phyloP scores from a whole-genome alignment of 2,113 vertebrate species.

The Xenotilapia longispinis region DNA sequence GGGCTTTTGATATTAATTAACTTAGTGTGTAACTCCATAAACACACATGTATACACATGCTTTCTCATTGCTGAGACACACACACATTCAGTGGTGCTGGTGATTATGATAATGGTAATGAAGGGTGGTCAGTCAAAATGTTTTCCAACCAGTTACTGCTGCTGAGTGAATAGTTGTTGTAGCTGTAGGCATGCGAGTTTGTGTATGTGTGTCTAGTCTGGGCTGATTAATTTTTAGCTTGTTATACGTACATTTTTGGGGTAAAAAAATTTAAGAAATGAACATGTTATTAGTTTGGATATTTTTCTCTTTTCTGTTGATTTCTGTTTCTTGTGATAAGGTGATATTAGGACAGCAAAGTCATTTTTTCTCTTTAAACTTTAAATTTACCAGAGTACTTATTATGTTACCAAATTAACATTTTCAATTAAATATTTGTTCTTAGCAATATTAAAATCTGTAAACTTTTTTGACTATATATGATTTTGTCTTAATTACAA shows the following conservation, averaged over 20 bases:
- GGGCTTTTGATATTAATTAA: conserved; percentile 78
- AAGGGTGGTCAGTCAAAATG: conserved; percentile 61
- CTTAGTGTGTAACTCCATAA: conserved; percentile 48
- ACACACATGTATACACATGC: conserved; percentile 40
- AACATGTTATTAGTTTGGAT: background rate
- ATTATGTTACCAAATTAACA: background rate
- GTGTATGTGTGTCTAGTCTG: background rate
- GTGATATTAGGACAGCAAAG: background rate
- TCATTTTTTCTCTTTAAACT: background rate
- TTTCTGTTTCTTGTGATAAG: background rate
- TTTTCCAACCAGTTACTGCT: conserved; percentile 52
- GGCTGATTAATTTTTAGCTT: conserved; percentile 19
- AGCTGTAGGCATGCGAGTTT: background rate
- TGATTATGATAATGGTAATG: conserved; percentile 69
- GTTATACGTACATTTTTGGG: background rate
- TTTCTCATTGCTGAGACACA: background rate
- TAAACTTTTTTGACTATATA: background rate
- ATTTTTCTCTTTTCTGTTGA: background rate
- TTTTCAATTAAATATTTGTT: background rate
- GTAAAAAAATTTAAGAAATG: background rate
- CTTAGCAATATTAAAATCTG: background rate
- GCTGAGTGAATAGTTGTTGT: conserved; percentile 37
- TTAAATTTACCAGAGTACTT: background rate
- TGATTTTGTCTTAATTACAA: background rate
- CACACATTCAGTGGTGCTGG: conserved; percentile 35